Evolutionary conservation across 2,888 invertebrate genomes (phyloP).

Genomic region (Pantelozetes paolii): DNA sequence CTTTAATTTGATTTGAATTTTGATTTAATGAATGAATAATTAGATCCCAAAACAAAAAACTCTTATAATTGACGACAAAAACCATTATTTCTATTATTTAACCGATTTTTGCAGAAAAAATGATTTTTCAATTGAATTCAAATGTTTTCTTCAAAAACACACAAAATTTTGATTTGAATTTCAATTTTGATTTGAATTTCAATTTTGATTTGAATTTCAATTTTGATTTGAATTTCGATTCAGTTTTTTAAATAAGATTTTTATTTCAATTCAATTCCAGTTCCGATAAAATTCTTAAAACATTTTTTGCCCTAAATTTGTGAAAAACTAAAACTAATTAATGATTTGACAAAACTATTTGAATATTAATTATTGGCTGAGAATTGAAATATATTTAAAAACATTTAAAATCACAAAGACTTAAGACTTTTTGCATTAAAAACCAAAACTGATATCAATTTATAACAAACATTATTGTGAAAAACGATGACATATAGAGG

Average conservation of each 20-base stretch:
- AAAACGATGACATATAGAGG: constrained; percentile 6
- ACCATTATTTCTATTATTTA: constrained; percentile 17
- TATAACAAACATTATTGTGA: neutral
- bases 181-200: too few relatives aligned
- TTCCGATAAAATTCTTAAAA: neutral
- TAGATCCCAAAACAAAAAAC: neutral
- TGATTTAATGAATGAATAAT: neutral
- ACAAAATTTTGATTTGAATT: neutral
- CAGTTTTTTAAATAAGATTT: too few relatives aligned
- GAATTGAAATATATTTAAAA: neutral
- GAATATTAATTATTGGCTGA: neutral
- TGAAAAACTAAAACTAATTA: neutral
- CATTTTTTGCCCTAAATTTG: neutral
- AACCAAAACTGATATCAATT: neutral
- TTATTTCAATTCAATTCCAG: too few relatives aligned
- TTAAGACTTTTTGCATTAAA: neutral
- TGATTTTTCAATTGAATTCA: too few relatives aligned
- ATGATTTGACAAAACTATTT: too few relatives aligned
- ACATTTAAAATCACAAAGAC: neutral
- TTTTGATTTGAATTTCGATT: too few relatives aligned
- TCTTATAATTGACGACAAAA: too few relatives aligned
- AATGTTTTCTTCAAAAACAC: neutral
- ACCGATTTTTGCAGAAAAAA: neutral
- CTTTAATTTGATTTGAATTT: neutral
- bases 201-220: too few relatives aligned